A percentile compares a stretch with the other conserved stretches of the same genome.
phyloP scores from a whole-genome alignment of 2,888 invertebrate species.

The Rhagophthalmus giganteus region DNA sequence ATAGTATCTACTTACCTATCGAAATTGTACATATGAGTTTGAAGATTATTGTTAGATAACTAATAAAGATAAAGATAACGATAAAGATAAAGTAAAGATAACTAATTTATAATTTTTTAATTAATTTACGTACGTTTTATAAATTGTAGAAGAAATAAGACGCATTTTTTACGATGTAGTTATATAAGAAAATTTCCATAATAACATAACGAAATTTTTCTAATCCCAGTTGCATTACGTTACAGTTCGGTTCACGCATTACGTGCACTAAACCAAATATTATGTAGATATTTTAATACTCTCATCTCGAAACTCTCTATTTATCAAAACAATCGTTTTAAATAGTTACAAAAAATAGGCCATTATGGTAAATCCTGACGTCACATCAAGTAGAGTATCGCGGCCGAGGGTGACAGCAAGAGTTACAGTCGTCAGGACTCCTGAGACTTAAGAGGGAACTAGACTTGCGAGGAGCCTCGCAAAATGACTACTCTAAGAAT shows the following conservation, averaged over 20 bases:
- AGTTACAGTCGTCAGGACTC: constrained; percentile 35
- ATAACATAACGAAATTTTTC: constrained; percentile 21
- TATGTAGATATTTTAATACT: constrained; percentile 34
- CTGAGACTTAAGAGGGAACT: constrained; percentile 35
- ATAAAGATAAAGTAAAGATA: too few relatives aligned
- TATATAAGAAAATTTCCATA: constrained; percentile 15
- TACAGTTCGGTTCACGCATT: constrained; percentile 19
- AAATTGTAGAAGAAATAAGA: too few relatives aligned
- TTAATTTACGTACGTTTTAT: too few relatives aligned
- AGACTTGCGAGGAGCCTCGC: constrained; percentile 40
- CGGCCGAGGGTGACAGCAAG: constrained; percentile 39
- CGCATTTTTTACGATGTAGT: too few relatives aligned
- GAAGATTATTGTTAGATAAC: too few relatives aligned
- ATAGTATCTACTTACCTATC: too few relatives aligned
- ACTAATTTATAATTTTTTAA: too few relatives aligned
- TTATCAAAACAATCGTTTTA: constrained; percentile 38
- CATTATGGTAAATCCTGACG: constrained; percentile 30
- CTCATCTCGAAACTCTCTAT: constrained; percentile 33
- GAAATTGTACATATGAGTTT: too few relatives aligned
- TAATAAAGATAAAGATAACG: too few relatives aligned
- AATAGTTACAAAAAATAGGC: constrained; percentile 39
- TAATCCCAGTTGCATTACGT: constrained; percentile 25
- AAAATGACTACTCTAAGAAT: constrained; percentile 48
- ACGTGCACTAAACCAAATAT: constrained; percentile 36
- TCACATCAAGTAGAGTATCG: constrained; percentile 33